phyloP scores from a whole-genome alignment of 2,888 invertebrate species.

The Nymphalis polychloros region DNA sequence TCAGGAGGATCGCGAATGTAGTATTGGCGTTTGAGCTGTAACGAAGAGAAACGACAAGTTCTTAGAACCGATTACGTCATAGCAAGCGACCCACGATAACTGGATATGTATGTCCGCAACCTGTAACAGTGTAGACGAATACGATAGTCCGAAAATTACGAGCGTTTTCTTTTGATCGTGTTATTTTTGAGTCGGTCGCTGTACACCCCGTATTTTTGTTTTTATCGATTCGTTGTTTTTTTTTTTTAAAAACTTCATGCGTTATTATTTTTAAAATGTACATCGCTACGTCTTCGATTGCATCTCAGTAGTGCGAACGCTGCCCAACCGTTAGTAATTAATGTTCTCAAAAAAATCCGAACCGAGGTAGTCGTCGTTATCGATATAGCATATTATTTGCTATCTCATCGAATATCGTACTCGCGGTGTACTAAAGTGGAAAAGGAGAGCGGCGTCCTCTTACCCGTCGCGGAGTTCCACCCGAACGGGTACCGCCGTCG shows the following conservation, averaged over 20 bases:
- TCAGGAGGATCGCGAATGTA: conserved; percentile 30
- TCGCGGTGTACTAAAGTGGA: too few relatives aligned
- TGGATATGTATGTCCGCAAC: conserved; percentile 19
- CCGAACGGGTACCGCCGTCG: too few relatives aligned
- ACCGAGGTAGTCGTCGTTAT: too few relatives aligned
- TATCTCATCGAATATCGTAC: too few relatives aligned
- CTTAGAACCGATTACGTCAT: conserved; percentile 26
- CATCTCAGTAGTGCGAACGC: too few relatives aligned
- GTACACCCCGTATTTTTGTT: conserved; percentile 8
- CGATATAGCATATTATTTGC: too few relatives aligned
- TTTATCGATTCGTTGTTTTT: conserved; percentile 1
- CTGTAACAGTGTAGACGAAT: conserved; percentile 21
- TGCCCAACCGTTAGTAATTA: too few relatives aligned
- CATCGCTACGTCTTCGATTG: too few relatives aligned
- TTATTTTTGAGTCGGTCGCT: conserved; percentile 10
- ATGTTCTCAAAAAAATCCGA: too few relatives aligned
- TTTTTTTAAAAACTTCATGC: not conserved
- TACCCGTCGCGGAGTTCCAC: too few relatives aligned
- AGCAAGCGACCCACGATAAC: conserved; percentile 18
- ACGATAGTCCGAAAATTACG: conserved; percentile 24
- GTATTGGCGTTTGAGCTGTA: conserved; percentile 29
- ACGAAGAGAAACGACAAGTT: conserved; percentile 26
- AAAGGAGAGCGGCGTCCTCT: too few relatives aligned
- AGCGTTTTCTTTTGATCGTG: conserved; percentile 26
- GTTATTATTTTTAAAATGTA: not conserved